These are phyloP conservation scores for Aegotheles bennettii DNA, from an alignment of 2,113 vertebrate genomes.

Conservation along the genomic window DNA sequence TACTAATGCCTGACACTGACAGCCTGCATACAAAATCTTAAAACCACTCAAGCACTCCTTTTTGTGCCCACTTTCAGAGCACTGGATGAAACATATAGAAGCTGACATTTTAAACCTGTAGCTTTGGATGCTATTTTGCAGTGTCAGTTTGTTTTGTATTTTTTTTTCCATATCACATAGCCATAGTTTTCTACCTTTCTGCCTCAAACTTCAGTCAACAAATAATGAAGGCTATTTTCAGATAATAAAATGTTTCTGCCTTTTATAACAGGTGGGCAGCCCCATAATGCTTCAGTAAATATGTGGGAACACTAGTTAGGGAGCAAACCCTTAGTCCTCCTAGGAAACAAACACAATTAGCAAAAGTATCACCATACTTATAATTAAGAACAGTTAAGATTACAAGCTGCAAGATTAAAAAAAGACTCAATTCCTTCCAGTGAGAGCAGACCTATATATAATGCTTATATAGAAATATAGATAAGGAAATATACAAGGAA, in stretches of 20 bases:
- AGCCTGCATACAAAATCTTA: slow-evolving; percentile 61
- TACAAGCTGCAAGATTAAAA: neutral
- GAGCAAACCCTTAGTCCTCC: neutral
- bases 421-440: neutral
- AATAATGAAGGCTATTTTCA: slow-evolving; percentile 6
- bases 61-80: slow-evolving; percentile 45
- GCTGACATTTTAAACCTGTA: slow-evolving; percentile 28
- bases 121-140: slow-evolving; percentile 19
- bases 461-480: neutral
- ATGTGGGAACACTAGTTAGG: rapidly evolving
- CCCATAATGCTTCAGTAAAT: neutral
- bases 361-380: neutral
- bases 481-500: neutral
- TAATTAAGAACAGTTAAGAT: neutral
- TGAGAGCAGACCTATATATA: neutral
- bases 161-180: neutral
- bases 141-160: neutral
- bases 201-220: neutral
- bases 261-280: neutral
- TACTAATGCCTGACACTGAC: slow-evolving; percentile 59
- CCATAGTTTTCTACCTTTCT: slow-evolving; percentile 15
- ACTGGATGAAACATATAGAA: slow-evolving; percentile 62
- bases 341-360: neutral
- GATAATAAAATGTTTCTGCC: neutral
- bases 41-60: slow-evolving; percentile 45